phyloP scores from a whole-genome alignment of 2,113 vertebrate genomes.

The Albula glossodonta region DNA sequence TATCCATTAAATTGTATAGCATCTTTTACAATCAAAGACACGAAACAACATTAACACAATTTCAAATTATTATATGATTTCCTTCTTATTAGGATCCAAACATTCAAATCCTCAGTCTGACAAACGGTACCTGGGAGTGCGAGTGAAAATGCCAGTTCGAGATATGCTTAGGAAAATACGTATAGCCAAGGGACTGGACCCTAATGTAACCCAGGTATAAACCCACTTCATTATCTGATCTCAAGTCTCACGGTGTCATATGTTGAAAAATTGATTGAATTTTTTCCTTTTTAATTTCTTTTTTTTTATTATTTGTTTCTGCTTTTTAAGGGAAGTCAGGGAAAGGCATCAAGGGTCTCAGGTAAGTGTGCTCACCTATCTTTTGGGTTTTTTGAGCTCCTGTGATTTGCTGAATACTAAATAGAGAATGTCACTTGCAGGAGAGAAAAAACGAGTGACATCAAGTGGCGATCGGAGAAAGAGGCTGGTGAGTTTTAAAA shows the following conservation, averaged over 20 bases:
- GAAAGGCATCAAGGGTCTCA: conserved; percentile 17
- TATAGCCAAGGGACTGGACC: conserved; percentile 63
- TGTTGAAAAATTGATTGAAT: not conserved
- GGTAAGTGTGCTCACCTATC: conserved; percentile 10
- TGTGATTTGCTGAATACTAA: too few relatives aligned
- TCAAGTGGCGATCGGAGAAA: conserved; percentile 54
- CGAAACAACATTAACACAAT: not conserved
- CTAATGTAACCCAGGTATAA: conserved; percentile 61
- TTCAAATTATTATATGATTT: not conserved
- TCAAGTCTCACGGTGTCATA: not conserved
- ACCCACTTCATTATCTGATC: not conserved
- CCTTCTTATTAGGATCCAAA: conserved; percentile 51
- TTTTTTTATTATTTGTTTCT: not conserved
- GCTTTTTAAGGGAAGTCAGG: conserved; percentile 11
- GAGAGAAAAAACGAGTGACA: conserved; percentile 70
- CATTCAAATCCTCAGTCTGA: conserved; percentile 40
- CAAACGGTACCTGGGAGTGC: conserved; percentile 79
- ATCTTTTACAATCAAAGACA: too few relatives aligned
- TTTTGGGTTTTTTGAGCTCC: too few relatives aligned
- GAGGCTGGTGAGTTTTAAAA: conserved; percentile 63
- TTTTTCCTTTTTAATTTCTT: not conserved
- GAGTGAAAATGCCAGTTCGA: conserved; percentile 80
- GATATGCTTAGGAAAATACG: conserved; percentile 77
- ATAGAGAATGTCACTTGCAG: conserved; percentile 34
- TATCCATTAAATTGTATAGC: too few relatives aligned